Evolutionary conservation across 2,113 vertebrate species (phyloP), one percentile per base, ranked within the genome.

Genomic region (Thamnophis sirtalis): DNA sequence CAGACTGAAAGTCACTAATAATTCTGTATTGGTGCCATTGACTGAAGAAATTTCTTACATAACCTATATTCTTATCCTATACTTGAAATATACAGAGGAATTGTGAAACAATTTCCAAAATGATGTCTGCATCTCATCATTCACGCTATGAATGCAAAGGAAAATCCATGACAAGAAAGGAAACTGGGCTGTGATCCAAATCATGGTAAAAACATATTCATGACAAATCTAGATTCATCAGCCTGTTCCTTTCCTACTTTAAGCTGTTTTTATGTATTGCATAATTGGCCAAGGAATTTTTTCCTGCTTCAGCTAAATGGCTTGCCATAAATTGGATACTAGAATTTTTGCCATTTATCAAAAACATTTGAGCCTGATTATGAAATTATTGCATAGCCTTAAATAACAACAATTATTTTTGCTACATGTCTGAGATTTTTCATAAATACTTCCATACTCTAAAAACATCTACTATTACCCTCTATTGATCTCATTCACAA

Each of bases 21-120:
- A 55, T 53, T 89, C 92, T 93, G 91, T 85, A 26, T 84, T 94
- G 93, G 89, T 92, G 22, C 56, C 86, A 54, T 95, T 91, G 88
- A 93, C 68, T 96, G 94, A 89, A 95, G 91, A 94, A 90, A 91
- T 89, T 49, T 95, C 90, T 96, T 95, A 92, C 90, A 56, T 87
- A 96, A 49, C 58, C 89, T 73, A 87, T 55, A 91, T 21, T 19
- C 91, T 97, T 94, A 88, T 90, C 92, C 3, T 6, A 53, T 87
- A 92, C 89, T 91, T 84, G 55, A 84, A 91, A 84, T 51, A 91
- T 94, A 89, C 86, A 53, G 11, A 56, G 53, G 56, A 95, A 56
- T n/a, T 50, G 80, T 53, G 89, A 86, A 94, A 95, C 53, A 87
- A 33, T 93, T 93, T 95, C 94, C 95, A 91, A 92, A 95, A 68